phyloP scores from a whole-genome alignment of 2,113 vertebrate genomes.

The Grammomys dolichurus region DNA sequence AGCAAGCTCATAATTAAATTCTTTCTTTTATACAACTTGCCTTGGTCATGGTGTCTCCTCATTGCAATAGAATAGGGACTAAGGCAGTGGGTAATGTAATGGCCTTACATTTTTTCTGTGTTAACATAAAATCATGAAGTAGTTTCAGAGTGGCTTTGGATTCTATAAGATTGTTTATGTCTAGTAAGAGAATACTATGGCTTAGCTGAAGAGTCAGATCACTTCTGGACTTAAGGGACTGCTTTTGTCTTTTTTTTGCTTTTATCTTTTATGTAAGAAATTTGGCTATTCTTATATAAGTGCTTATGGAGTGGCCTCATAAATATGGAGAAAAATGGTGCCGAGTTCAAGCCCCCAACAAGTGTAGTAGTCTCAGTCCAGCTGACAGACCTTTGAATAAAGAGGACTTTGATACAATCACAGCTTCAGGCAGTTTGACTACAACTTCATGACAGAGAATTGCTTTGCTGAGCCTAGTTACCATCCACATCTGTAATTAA shows the following conservation, averaged over 20 bases:
- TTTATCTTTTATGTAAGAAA: conserved; percentile 1
- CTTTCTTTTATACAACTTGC: background rate
- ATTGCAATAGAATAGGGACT: background rate
- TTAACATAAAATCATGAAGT: background rate
- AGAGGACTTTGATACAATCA: conserved; percentile 17
- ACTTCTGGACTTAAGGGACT: background rate
- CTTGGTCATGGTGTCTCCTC: background rate
- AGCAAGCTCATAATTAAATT: background rate
- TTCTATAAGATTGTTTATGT: background rate
- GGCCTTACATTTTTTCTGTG: conserved; percentile 2
- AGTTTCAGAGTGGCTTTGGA: background rate
- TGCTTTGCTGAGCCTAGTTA: background rate
- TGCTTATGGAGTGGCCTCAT: background rate
- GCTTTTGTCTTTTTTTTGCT: background rate
- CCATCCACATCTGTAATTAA: background rate
- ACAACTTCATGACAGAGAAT: background rate
- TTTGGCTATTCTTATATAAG: background rate
- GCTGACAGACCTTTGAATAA: background rate
- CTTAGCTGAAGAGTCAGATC: background rate
- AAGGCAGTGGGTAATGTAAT: background rate
- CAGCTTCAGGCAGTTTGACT: background rate
- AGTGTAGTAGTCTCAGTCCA: background rate
- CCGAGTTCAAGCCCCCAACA: background rate
- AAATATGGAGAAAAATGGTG: background rate
- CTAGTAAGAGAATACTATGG: background rate